Evolutionary conservation across 2,113 vertebrate species (phyloP).

Genomic region (Apteryx owenii): DNA sequence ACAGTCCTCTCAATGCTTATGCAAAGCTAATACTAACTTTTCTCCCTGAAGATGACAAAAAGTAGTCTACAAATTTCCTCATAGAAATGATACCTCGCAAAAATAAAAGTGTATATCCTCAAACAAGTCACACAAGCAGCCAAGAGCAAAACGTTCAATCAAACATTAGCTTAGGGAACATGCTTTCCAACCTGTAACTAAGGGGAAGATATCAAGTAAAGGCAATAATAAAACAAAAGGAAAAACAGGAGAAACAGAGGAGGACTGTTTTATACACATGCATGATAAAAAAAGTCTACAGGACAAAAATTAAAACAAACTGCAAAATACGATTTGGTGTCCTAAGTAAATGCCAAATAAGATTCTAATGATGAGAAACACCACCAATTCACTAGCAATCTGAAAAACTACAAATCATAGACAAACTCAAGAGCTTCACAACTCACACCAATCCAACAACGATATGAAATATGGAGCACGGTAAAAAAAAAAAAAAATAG

Average conservation of each 20-base stretch:
- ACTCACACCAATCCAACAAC: background rate
- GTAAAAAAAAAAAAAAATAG: background rate
- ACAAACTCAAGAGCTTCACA: background rate
- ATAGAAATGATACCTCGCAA: background rate
- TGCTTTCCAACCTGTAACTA: slow-evolving; percentile 11
- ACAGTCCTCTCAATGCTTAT: background rate
- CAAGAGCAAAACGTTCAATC: background rate
- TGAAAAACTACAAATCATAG: background rate
- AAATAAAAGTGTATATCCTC: background rate
- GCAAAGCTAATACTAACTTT: background rate
- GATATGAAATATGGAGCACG: background rate
- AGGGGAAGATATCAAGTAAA: background rate
- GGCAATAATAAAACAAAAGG: background rate
- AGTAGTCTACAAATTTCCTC: background rate
- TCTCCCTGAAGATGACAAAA: background rate
- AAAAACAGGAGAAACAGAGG: background rate
- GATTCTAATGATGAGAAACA: background rate
- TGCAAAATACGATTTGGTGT: background rate
- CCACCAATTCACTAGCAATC: background rate
- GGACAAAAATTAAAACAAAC: background rate
- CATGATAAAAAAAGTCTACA: background rate
- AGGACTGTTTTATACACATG: background rate
- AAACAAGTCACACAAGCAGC: background rate
- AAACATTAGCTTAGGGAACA: slow-evolving; percentile 1
- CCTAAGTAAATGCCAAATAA: background rate